Base-by-base conservation (phyloP, 2,888 invertebrate species). In the Cantharis rufa region DNA sequence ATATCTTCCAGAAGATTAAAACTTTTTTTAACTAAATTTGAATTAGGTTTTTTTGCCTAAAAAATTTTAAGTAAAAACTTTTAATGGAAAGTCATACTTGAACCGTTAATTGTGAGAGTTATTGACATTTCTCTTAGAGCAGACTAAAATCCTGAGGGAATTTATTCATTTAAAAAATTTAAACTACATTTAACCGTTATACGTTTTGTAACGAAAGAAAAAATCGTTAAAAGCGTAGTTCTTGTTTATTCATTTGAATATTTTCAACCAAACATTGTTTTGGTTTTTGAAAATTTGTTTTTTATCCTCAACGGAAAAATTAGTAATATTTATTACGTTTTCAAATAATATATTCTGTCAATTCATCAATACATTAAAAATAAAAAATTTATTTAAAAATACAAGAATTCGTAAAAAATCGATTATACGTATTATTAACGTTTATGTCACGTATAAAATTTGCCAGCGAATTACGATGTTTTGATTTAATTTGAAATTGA, bases 1-100 rank as follows among this genome's bases (percentile, higher is more conserved):
- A 71, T 70, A 75, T 72, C 70, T 28, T 72, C 11, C 13, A 71
- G 69, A 61, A 71, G 15, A 69, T 71, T 48, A 32, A 62, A 16
- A 18, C 69, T 69, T 74, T 69, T 28, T 28, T 24, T 62, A 72
- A 66, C 28, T 27, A 32, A 11, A 32, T 66, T 63, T 72, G 15
- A 32, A 66, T 66, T 16, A 32, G 69, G 32, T 62, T 74, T 62
- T 74, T 16, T 62, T 48, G n/a, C n/a, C n/a, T 48, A n/a, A 48
- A 48, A 48, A 48, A n/a, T 48, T 48, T 48, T 48, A 48, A 48
- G n/a, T 48, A 48, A 48, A 9, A 48, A 48, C 7, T 48, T 48
- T 48, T 48, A 48, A 48, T 48, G 48, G 48, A 48, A 48, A 48
- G 48, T n/a, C 48, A 48, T 48, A 48, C 48, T 48, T 48, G 48